phyloP scores from a whole-genome alignment of 2,888 invertebrate species.

The Bembecia ichneumoniformis region DNA sequence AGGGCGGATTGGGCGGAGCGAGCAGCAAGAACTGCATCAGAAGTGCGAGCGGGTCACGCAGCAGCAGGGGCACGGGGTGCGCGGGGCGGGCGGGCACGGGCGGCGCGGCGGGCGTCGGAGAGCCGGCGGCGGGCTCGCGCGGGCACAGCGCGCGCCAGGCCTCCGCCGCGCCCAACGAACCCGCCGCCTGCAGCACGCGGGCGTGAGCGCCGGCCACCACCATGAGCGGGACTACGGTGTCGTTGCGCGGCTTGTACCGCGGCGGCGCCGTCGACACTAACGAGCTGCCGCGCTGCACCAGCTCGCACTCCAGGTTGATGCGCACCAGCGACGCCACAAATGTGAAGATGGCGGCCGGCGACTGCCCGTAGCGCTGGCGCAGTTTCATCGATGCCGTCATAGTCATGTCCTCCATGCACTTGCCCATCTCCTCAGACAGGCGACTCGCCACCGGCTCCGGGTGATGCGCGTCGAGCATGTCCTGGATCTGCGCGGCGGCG shows the following conservation, averaged over 20 bases:
- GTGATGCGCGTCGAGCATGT: conserved; percentile 78
- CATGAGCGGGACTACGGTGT: conserved; percentile 88
- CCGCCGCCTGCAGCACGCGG: conserved; percentile 73
- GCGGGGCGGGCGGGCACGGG: conserved; percentile 59
- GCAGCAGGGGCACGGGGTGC: conserved; percentile 80
- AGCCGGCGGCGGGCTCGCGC: conserved; percentile 11
- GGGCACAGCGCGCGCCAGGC: conserved; percentile 29
- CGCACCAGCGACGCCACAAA: conserved; percentile 92
- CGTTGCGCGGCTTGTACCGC: conserved; percentile 81
- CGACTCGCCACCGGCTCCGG: conserved; percentile 79
- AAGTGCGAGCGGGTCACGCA: conserved; percentile 88
- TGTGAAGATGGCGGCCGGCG: conserved; percentile 78
- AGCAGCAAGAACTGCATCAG: conserved; percentile 89
- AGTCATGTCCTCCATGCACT: conserved; percentile 95
- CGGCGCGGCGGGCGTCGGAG: conserved; percentile 38
- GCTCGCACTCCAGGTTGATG: conserved; percentile 93
- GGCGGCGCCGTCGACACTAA: conserved; percentile 68
- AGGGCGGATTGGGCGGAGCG: conserved; percentile 82
- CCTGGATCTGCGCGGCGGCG: conserved; percentile 43
- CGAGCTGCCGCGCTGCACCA: conserved; percentile 91
- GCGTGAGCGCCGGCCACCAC: conserved; percentile 91
- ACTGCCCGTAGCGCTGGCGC: conserved; percentile 75
- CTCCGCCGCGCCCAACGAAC: conserved; percentile 12
- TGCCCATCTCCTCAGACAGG: conserved; percentile 89
- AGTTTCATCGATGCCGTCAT: conserved; percentile 87